Base-by-base conservation (phyloP, 2,113 vertebrate species). In the Xiphophorus maculatus region DNA sequence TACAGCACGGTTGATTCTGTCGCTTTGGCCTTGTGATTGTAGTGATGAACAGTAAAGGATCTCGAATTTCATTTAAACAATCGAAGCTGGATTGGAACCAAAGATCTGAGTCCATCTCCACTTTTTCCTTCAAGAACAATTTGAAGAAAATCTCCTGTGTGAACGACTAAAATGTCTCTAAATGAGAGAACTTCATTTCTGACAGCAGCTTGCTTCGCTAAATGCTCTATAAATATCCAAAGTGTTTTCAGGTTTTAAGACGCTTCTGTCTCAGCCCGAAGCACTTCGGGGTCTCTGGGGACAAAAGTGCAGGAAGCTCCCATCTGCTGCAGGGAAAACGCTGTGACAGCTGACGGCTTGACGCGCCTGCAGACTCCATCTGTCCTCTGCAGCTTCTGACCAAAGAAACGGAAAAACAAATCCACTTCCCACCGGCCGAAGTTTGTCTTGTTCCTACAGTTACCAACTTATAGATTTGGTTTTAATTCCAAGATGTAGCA, bases 281-380 rank as follows among this genome's bases (percentile, higher is more conserved):
- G 51, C 22, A n/a, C 51, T 58, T 58, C 22, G 9, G 25, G 51
- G 51, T n/a, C 25, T 58, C 51, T 58, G 51, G n/a, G 51, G 51
- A 58, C 51, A 58, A 58, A 58, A 58, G 51, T 58, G 51, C 51
- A 58, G 51, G 51, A 58, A 58, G 51, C 51, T 58, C 51, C 51
- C 51, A 58, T 58, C 51, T 58, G 51, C 51, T 58, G 51, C 51
- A n/a, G 51, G 51, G 51, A 58, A 58, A 58, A 58, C 25, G 51
- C 51, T 58, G 51, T 7, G 51, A 58, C 51, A 58, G 51, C 51
- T 58, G 51, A 58, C 10, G 51, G 22, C 51, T 58, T 6, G 51
- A 58, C 51, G 51, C 51, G 51, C 51, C 51, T 58, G 51, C 51
- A 58, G 51, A 58, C 22, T 58, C 51, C 51, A 58, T 58, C 51